phyloP scores from a whole-genome alignment of 2,113 vertebrate species.

The Ailurus styani region DNA sequence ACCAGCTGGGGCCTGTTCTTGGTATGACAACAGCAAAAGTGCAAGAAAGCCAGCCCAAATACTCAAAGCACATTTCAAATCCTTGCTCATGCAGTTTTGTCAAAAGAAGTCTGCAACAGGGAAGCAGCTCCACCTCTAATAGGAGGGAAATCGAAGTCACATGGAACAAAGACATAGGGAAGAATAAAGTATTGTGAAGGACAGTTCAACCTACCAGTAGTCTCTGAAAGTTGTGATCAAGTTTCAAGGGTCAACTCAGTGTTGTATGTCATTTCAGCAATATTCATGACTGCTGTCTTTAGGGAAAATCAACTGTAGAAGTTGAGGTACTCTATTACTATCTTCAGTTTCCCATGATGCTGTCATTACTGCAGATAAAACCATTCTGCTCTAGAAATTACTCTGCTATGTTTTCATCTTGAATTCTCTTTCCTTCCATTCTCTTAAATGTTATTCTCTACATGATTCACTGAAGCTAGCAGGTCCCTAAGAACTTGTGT shows the following conservation, averaged over 20 bases:
- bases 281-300: not conserved
- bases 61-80: not conserved
- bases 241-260: not conserved
- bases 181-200: not conserved
- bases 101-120: not conserved
- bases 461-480: too few species aligned
- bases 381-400: not conserved
- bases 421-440: not conserved
- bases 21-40: not conserved
- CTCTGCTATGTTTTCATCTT: not conserved
- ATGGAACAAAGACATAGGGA: not conserved
- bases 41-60: not conserved
- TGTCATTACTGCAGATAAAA: not conserved
- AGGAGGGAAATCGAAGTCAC: not conserved
- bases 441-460: not conserved
- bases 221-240: not conserved
- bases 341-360: too few species aligned
- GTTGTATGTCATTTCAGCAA: not conserved
- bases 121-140: not conserved
- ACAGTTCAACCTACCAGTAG: not conserved
- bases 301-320: not conserved
- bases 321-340: not conserved
- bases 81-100: not conserved
- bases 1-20: not conserved
- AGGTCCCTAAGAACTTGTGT: not conserved